A percentile compares a stretch with the other conserved stretches of the same genome.
Evolutionary conservation across 2,113 vertebrate genomes (phyloP).

Genomic region (Antechinus flavipes): DNA sequence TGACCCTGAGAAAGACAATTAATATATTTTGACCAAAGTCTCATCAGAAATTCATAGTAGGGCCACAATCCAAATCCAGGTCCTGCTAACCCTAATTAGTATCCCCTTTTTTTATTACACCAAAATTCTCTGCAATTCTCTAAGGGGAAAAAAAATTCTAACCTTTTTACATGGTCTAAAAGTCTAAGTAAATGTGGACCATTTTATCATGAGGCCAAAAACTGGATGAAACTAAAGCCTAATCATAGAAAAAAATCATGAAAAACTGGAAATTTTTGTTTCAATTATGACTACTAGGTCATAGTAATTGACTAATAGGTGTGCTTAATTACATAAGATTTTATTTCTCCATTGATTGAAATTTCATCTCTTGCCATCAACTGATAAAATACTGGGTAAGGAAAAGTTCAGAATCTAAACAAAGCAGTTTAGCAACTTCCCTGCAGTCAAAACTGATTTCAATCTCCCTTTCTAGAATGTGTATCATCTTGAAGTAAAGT

Average conservation of each 20-base stretch:
- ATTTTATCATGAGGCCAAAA: slow-evolving; percentile 13
- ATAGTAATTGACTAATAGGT: background rate
- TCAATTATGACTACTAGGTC: slow-evolving; percentile 2
- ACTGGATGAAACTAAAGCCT: background rate
- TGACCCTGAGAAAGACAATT: background rate
- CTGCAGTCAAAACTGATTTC: slow-evolving; percentile 44
- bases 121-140: background rate
- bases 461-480: slow-evolving; percentile 44
- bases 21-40: background rate
- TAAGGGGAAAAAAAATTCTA: background rate
- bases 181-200: background rate
- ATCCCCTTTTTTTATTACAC: background rate
- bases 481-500: slow-evolving; percentile 52
- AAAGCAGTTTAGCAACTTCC: slow-evolving; percentile 5
- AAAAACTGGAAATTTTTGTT: slow-evolving; percentile 31
- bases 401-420: slow-evolving; percentile 43
- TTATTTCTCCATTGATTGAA: background rate
- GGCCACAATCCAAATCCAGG: background rate
- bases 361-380: background rate
- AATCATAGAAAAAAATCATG: slow-evolving; percentile 47
- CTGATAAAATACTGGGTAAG: background rate
- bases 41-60: background rate
- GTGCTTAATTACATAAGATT: background rate
- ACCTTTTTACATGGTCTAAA: background rate
- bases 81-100: background rate